These are phyloP conservation scores for Caenorhabditis macrosperma DNA, from an alignment of 2,888 invertebrate species.

Conservation along the genomic window DNA sequence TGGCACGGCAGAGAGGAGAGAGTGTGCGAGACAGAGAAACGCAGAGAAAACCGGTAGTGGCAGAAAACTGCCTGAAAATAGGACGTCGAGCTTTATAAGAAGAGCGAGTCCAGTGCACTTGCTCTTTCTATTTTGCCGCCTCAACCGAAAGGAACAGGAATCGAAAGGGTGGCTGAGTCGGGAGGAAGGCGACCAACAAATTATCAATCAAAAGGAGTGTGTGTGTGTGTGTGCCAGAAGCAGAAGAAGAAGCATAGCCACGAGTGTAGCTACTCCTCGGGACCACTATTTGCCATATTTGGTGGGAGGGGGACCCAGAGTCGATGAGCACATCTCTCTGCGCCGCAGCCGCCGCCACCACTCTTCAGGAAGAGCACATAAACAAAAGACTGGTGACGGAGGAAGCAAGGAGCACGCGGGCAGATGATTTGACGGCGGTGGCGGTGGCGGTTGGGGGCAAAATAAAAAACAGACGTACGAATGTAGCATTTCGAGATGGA, in stretches of 20 bases:
- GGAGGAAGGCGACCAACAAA: conserved; percentile 8
- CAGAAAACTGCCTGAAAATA: conserved; percentile 18
- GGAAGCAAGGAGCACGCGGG: conserved; percentile 13
- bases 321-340: conserved; percentile 18
- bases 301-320: conserved; percentile 24
- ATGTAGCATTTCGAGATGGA: conserved; percentile 9
- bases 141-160: neutral
- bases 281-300: conserved; percentile 39
- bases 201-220: conserved; percentile 29
- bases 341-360: neutral
- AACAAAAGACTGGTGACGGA: conserved; percentile 47
- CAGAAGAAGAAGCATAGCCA: too few species aligned
- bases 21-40: conserved; percentile 38
- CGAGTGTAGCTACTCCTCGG: neutral
- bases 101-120: conserved; percentile 30
- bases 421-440: conserved; percentile 42
- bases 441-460: conserved; percentile 11
- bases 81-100: conserved; percentile 20
- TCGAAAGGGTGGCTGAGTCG: too few species aligned
- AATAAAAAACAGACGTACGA: conserved; percentile 23
- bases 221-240: neutral
- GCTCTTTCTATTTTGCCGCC: conserved; percentile 33
- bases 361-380: conserved; percentile 54
- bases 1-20: conserved; percentile 9
- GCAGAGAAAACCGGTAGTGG: conserved; percentile 31